Evolutionary conservation across 2,113 vertebrate species (phyloP), one percentile per base, ranked within the genome.

Genomic region (Psittacula cyanocephala): DNA sequence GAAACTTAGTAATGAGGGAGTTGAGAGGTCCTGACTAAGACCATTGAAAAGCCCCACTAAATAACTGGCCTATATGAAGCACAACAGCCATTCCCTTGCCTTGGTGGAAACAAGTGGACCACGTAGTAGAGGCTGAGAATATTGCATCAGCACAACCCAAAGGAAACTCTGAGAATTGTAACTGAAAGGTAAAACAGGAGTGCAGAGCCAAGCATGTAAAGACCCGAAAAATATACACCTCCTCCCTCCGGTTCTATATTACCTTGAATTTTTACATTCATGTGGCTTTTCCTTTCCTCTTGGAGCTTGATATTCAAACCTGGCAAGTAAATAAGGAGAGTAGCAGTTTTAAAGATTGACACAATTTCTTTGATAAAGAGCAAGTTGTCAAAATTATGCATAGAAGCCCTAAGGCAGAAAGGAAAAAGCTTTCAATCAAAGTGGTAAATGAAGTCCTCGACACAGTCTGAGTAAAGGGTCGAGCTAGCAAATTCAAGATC

Each of bases 311-410:
- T 97, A 94, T 94, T 97, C 90, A 86, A 67, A 85, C 67, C 53
- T 86, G 95, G 62, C 88, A 90, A 84, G 35, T 92, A 93, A 96
- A 83, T 88, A 97, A 93, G 76, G 65, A 95, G 97, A 75, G 55
- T 55, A 93, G 69, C 49, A 44, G 33, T 95, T 97, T 94, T 95
- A 92, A 94, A 97, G 96, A 97, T 46, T 94, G 94, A 96, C 94
- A 93, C 50, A 88, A 86, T 96, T 95, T 95, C 80, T 97, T 93
- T 97, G 87, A 95, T 97, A 96, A 96, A 95, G 78, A 94, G 52
- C 87, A 96, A 91, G 25, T 95, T 97, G 96, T 97, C 86, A 95
- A 87, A 97, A 96, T 96, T 91, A 93, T 68, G 89, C 37, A 50
- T 11, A 84, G 90, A 96, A 96, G 52, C 86, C 94, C 89, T 89